phyloP scores from a whole-genome alignment of 2,113 vertebrate species.

The Synodontis membranacea region DNA sequence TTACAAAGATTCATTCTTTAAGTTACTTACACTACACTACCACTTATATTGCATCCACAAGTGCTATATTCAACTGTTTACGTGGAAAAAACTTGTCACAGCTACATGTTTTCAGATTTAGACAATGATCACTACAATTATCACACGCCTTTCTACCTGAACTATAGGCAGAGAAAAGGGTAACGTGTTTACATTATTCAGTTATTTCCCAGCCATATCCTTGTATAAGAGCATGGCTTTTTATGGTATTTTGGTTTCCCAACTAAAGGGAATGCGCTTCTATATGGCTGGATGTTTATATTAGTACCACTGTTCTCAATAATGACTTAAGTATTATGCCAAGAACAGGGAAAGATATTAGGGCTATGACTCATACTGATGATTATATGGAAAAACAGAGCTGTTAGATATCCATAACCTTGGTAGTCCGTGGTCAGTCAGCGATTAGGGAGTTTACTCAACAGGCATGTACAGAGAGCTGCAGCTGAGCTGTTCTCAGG shows the following conservation, averaged over 20 bases:
- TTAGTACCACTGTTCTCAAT: neutral
- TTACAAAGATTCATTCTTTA: neutral
- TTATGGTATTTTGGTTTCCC: neutral
- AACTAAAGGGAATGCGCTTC: neutral
- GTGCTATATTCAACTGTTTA: neutral
- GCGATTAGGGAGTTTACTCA: slow-evolving; percentile 18
- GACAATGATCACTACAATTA: neutral
- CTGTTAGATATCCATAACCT: neutral
- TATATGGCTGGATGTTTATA: neutral
- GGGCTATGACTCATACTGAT: neutral
- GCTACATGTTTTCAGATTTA: neutral
- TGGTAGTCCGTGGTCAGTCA: neutral
- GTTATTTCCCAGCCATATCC: neutral
- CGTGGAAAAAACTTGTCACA: neutral
- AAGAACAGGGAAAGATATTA: neutral
- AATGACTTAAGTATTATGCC: neutral
- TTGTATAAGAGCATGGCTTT: neutral
- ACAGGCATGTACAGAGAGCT: slow-evolving; percentile 7
- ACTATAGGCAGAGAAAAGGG: neutral
- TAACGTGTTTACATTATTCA: neutral
- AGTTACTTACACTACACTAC: neutral
- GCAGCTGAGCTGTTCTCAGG: slow-evolving; percentile 20
- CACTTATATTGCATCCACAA: neutral
- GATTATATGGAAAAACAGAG: neutral
- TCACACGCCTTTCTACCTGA: neutral